Base-by-base conservation (phyloP, 2,888 invertebrate species). In the Ariolimax columbianus region DNA sequence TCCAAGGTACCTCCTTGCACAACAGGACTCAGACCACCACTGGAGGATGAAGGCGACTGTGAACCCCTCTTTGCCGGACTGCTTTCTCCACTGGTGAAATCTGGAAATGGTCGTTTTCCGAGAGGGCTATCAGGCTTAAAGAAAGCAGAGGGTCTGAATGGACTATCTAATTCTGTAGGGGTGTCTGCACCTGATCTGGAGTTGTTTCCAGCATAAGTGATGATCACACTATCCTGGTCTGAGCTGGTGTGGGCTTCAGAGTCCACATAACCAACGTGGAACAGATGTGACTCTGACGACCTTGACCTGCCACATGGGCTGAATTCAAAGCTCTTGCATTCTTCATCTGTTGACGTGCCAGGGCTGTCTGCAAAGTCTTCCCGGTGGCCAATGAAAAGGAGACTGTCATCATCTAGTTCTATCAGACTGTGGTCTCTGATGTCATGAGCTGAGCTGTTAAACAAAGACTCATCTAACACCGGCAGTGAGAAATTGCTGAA, bases 401-500 rank as follows among this genome's bases (percentile, higher is more conserved):
- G 82, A 72, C 87, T 87, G 86, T 88, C 88, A 78, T 88, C 88
- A 51, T 85, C 85, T 47, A 86, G 70, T 79, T 86, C 84, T 33
- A 86, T 86, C 68, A 88, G 72, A 55, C 83, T 84, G 14, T 85
- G 83, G 43, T 83, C 85, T 68, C 82, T 83, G 77, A 83, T 59
- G 81, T 78, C 68, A 38, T 83, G 85, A 68, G 84, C 78, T 73
- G 77, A 79, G 23, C 47, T 72, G 26, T 72, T 81, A 40, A 84
- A 84, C 36, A 77, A 68, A 7, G 87, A 82, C 70, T 89, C 89
- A 30, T 88, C 88, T 73, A 89, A 73, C 19, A 86, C 63, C 75
- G 89, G 86, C 43, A 89, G 88, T 40, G 68, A 82, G 86, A 86
- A 86, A n/a, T 86, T 40, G 55, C 85, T 84, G 86, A 87, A 88